These are phyloP conservation scores for Oreochromis niloticus DNA, from an alignment of 2,113 vertebrate species.

Conservation along the genomic window DNA sequence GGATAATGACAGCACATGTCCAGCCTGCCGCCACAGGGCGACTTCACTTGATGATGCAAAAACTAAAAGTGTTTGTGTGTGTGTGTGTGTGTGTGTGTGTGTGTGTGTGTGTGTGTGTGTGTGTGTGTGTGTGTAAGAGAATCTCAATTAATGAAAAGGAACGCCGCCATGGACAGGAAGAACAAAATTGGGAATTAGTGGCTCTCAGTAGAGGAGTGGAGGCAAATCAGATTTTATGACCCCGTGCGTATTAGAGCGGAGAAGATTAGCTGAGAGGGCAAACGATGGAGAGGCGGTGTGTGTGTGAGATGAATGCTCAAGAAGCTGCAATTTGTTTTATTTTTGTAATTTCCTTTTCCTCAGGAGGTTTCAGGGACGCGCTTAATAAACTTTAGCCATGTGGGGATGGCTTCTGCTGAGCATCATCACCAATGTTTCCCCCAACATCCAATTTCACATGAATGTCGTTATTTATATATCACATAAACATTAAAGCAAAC, in stretches of 20 bases:
- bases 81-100: background rate
- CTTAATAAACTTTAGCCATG: constrained; percentile 38
- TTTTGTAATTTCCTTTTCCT: constrained; percentile 23
- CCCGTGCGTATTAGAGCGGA: constrained; percentile 13
- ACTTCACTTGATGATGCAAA: background rate
- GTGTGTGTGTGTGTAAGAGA: background rate
- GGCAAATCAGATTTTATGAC: constrained; percentile 54
- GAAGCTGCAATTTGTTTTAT: constrained; percentile 15
- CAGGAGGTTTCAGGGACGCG: background rate
- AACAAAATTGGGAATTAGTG: constrained; percentile 43
- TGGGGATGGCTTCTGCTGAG: background rate
- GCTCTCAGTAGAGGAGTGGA: constrained; percentile 38
- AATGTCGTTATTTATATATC: background rate
- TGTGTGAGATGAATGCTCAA: constrained; percentile 18
- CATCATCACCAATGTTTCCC: background rate
- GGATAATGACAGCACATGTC: background rate
- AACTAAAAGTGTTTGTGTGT: background rate
- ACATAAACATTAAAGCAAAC: background rate
- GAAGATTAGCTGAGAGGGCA: constrained; percentile 32
- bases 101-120: background rate
- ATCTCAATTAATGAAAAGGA: constrained; percentile 43
- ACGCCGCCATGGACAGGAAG: background rate
- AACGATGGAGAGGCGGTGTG: background rate
- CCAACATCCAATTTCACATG: background rate
- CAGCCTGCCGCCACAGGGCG: background rate